These are phyloP conservation scores for Eutrigla gurnardus DNA, from an alignment of 2,797 vertebrate genomes.

Conservation along the genomic window DNA sequence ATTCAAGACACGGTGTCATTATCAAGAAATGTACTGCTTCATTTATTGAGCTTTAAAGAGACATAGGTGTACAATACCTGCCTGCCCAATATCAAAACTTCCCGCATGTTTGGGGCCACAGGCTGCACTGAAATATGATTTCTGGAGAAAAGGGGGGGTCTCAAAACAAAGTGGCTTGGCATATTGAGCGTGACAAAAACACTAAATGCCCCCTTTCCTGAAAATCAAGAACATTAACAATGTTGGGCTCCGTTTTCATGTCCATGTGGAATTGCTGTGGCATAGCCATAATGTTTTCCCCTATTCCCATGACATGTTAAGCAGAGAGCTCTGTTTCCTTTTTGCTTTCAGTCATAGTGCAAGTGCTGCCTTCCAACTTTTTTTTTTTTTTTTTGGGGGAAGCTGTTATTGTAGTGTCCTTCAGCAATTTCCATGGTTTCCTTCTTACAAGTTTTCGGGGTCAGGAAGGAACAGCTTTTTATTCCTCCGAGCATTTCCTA, in stretches of 20 bases:
- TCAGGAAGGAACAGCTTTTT: conserved; percentile 78
- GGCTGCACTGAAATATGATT: conserved; percentile 57
- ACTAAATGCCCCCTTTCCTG: conserved; percentile 58
- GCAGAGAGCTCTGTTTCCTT: conserved; percentile 52
- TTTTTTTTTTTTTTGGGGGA: conserved; percentile 25
- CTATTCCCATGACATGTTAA: conserved; percentile 59
- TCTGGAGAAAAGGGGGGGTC: conserved; percentile 35
- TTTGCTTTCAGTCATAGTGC: conserved; percentile 40
- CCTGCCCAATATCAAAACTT: conserved; percentile 64
- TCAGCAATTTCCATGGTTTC: conserved; percentile 64
- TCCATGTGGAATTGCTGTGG: conserved; percentile 49
- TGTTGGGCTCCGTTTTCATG: conserved; percentile 46
- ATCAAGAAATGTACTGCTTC: conserved; percentile 44
- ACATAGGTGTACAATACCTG: conserved; percentile 31
- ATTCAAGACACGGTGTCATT: conserved; percentile 46
- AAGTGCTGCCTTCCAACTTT: conserved; percentile 33
- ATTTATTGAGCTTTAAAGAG: conserved; percentile 49
- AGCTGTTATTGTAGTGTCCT: conserved; percentile 55
- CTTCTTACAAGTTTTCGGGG: conserved; percentile 62
- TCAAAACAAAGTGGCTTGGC: conserved; percentile 53
- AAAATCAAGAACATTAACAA: conserved; percentile 45
- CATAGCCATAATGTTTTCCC: conserved; percentile 49
- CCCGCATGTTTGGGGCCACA: conserved; percentile 8
- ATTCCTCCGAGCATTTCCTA: conserved; percentile 69
- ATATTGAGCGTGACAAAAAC: conserved; percentile 66